Conservation (phyloP, 2,113 vertebrate species). For the Acrocephalus arundinaceus region DNA sequence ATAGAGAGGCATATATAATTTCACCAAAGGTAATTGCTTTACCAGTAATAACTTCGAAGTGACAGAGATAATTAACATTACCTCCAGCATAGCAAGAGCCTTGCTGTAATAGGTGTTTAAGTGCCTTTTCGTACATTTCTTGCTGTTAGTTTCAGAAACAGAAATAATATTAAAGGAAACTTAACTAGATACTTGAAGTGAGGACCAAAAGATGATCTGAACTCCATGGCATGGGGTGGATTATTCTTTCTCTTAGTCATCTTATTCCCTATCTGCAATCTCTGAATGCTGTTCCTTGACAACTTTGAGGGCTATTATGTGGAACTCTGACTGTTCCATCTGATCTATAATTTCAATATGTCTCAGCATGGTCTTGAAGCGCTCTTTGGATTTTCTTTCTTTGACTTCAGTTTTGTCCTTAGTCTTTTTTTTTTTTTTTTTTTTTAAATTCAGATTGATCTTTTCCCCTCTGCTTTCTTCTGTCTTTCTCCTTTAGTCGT, state of each 20-base stretch:
- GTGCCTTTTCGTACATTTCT: background rate
- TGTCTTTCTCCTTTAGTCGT: background rate
- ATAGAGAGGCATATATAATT: background rate
- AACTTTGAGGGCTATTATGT: background rate
- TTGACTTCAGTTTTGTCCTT: background rate
- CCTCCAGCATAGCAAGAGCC: background rate
- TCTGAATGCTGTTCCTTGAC: slow-evolving; percentile 1
- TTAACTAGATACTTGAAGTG: background rate
- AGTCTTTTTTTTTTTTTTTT: background rate
- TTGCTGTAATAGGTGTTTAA: background rate
- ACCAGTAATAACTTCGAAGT: background rate
- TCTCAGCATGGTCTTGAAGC: slow-evolving; percentile 30
- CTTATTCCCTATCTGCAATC: background rate
- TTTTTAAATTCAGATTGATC: background rate
- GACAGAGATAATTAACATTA: background rate
- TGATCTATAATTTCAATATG: slow-evolving; percentile 30
- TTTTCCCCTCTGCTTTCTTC: background rate
- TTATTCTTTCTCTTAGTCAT: slow-evolving; percentile 23
- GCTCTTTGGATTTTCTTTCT: background rate
- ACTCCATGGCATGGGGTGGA: background rate
- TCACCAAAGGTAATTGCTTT: background rate
- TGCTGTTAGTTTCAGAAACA: slow-evolving; percentile 1
- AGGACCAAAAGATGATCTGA: slow-evolving; percentile 1
- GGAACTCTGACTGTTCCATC: slow-evolving; percentile 15
- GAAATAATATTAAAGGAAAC: slow-evolving; percentile 5